Evolutionary conservation across 1,140 invertebrate genomes (phyloP).

Genomic region (Chlorops oryzae): DNA sequence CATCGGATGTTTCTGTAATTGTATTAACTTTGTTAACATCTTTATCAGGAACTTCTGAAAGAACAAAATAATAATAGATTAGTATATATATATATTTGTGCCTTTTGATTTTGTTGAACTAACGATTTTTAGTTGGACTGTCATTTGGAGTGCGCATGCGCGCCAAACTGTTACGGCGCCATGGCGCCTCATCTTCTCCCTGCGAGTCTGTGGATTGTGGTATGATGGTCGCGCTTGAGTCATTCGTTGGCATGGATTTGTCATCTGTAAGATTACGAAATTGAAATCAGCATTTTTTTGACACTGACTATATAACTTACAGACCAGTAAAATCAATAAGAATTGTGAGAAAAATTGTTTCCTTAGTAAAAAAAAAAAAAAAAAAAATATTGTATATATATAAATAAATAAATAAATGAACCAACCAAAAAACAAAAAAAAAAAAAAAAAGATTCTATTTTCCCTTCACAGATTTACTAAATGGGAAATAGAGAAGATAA

Average conservation of each 20-base stretch:
- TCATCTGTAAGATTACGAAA: constrained; percentile 15
- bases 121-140: constrained; percentile 47
- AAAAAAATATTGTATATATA: too few species aligned
- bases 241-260: constrained; percentile 8
- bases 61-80: constrained; percentile 5
- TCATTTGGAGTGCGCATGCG: constrained; percentile 37
- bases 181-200: constrained; percentile 43
- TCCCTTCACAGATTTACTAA: too few species aligned
- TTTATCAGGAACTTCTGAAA: constrained; percentile 48
- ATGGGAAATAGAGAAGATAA: too few species aligned
- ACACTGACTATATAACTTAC: too few species aligned
- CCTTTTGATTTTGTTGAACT: constrained; percentile 11
- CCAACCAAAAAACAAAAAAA: too few species aligned
- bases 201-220: constrained; percentile 24
- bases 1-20: constrained; percentile 56
- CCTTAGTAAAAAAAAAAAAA: too few species aligned
- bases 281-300: too few species aligned
- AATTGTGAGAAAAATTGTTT: too few species aligned
- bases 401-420: too few species aligned
- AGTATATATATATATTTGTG: neutral
- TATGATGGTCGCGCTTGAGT: constrained; percentile 1
- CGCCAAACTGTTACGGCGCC: constrained; percentile 34
- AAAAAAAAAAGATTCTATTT: too few species aligned
- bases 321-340: too few species aligned
- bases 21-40: constrained; percentile 33